These are phyloP conservation scores for Heliconius eleuchia DNA, from an alignment of 1,140 invertebrate genomes.

Conservation along the genomic window DNA sequence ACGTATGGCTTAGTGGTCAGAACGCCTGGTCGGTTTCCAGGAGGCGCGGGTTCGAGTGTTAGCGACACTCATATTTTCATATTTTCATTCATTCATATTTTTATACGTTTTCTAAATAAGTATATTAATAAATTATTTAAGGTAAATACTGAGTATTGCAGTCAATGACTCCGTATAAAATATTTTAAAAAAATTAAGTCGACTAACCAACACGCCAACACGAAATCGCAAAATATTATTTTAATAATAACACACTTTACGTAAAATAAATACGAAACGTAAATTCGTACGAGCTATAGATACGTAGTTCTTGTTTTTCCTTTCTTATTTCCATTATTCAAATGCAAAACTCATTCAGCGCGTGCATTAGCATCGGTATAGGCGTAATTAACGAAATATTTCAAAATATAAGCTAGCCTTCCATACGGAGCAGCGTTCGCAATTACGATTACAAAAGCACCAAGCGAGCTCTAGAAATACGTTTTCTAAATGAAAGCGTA, in stretches of 20 bases:
- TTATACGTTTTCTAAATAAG: too few species aligned
- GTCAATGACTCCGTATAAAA: not conserved
- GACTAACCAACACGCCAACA: not conserved
- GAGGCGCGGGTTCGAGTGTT: too few species aligned
- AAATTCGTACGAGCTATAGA: not conserved
- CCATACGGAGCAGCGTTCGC: slow-evolving; percentile 39
- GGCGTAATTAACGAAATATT: slow-evolving; percentile 37
- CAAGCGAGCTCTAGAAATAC: slow-evolving; percentile 52
- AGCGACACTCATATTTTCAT: too few species aligned
- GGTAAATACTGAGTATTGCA: not conserved
- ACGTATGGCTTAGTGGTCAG: too few species aligned
- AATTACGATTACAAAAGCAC: slow-evolving; percentile 63
- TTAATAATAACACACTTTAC: not conserved
- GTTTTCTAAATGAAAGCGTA: slow-evolving; percentile 57
- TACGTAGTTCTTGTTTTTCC: not conserved
- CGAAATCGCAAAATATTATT: not conserved
- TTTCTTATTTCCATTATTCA: not conserved
- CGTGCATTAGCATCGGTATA: slow-evolving; percentile 18
- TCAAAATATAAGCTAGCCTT: slow-evolving; percentile 33
- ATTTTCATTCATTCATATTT: too few species aligned
- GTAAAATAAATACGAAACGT: not conserved
- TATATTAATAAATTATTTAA: not conserved
- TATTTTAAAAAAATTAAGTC: not conserved
- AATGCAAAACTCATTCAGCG: not conserved
- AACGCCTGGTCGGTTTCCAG: too few species aligned